phyloP scores from a whole-genome alignment of 2,113 vertebrate species.

The Colius striatus region DNA sequence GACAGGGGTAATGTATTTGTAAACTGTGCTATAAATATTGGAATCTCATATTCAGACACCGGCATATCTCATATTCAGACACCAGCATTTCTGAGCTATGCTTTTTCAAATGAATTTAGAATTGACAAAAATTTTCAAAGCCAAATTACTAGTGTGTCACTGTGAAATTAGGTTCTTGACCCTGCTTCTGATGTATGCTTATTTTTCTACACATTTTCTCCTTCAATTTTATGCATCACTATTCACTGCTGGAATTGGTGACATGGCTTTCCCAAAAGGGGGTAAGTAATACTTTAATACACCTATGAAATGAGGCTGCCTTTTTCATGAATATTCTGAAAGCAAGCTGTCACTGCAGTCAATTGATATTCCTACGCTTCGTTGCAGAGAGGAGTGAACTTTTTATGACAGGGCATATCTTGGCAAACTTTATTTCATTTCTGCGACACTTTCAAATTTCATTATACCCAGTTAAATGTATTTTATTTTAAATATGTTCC shows the following conservation, averaged over 20 bases:
- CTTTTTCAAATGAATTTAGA: constrained; percentile 94
- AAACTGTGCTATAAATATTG: constrained; percentile 99
- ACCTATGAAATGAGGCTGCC: constrained; percentile 92
- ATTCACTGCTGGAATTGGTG: constrained; percentile 86
- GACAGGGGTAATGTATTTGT: constrained; percentile 99
- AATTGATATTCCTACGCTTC: constrained; percentile 87
- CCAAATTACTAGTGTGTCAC: constrained; percentile 98
- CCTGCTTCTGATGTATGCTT: constrained; percentile 97
- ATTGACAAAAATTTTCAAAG: constrained; percentile 98
- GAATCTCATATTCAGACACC: constrained; percentile 89
- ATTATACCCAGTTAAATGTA: constrained; percentile 54
- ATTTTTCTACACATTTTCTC: constrained; percentile 95
- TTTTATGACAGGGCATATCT: constrained; percentile 72
- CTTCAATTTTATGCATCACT: constrained; percentile 96
- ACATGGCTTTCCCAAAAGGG: constrained; percentile 89
- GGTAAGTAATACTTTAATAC: constrained; percentile 96
- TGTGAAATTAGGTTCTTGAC: constrained; percentile 99
- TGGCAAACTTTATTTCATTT: constrained; percentile 78
- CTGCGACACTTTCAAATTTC: constrained; percentile 57
- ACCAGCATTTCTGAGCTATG: constrained; percentile 85
- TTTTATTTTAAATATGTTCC: constrained; percentile 73
- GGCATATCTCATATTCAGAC: constrained; percentile 90
- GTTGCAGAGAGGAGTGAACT: constrained; percentile 72
- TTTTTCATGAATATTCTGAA: constrained; percentile 97
- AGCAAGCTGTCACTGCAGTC: constrained; percentile 89